Conservation (phyloP, 2,113 vertebrate species). For the Tamias sibiricus region DNA sequence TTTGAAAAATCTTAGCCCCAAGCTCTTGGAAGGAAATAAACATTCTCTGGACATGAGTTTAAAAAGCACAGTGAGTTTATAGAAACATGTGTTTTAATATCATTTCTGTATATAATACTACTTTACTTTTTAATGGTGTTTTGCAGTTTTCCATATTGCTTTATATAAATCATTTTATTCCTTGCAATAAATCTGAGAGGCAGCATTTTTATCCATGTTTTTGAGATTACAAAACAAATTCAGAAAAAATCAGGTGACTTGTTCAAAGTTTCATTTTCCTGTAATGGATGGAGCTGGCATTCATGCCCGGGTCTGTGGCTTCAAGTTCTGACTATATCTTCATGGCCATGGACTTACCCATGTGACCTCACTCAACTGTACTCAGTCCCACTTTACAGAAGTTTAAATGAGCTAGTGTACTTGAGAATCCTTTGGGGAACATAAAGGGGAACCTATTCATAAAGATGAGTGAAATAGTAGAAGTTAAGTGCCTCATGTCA, state of each 20-base stretch:
- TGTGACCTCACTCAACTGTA: neutral
- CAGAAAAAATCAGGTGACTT: neutral
- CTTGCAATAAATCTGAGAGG: neutral
- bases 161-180: slow-evolving; percentile 16
- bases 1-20: neutral
- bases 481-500: neutral
- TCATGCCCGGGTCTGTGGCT: neutral
- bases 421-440: neutral
- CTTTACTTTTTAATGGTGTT: neutral
- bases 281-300: neutral
- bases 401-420: neutral
- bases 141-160: neutral
- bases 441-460: neutral
- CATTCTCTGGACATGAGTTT: neutral
- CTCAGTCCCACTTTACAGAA: neutral
- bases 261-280: neutral
- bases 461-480: neutral
- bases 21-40: neutral
- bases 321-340: neutral
- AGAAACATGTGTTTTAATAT: neutral
- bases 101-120: neutral
- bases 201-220: neutral
- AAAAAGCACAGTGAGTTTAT: neutral
- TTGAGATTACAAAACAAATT: neutral
- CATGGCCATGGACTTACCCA: neutral